A percentile compares a stretch with the other conserved stretches of the same genome.
Conservation (phyloP, 2,797 vertebrate genomes). For the Cacajao melanocephalus region DNA sequence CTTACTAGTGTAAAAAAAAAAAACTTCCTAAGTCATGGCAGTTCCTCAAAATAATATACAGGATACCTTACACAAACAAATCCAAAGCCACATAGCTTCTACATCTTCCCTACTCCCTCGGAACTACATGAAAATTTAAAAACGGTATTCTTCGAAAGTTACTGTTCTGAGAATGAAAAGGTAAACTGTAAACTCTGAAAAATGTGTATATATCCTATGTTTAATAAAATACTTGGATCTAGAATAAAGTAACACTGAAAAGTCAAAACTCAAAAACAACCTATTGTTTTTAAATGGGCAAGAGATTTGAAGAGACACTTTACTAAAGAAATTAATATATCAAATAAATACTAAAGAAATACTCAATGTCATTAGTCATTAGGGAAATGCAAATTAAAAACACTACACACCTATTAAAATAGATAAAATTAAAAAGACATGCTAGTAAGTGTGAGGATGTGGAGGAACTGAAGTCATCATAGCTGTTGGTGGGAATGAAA, state of each 20-base stretch:
- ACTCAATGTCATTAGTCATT: background rate
- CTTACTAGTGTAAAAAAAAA: too few species aligned
- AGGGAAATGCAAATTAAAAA: background rate
- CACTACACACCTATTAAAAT: background rate
- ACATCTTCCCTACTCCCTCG: background rate
- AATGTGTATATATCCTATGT: background rate
- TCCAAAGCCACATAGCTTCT: background rate
- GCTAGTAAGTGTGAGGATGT: background rate
- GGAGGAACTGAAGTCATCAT: background rate
- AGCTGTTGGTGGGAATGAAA: background rate
- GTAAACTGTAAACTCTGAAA: background rate
- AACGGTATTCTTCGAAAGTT: background rate
- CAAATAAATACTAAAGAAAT: background rate
- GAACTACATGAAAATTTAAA: background rate
- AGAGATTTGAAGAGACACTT: background rate
- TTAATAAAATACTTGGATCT: background rate
- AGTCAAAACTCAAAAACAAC: background rate
- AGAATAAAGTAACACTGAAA: background rate
- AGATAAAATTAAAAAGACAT: background rate
- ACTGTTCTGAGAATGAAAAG: background rate
- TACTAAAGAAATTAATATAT: background rate
- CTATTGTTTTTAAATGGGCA: background rate
- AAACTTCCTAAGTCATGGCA: background rate
- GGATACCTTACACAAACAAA: background rate
- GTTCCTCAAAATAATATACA: background rate